These are phyloP conservation scores for Capreolus pygargus DNA, from an alignment of 2,113 vertebrate genomes.

Conservation along the genomic window DNA sequence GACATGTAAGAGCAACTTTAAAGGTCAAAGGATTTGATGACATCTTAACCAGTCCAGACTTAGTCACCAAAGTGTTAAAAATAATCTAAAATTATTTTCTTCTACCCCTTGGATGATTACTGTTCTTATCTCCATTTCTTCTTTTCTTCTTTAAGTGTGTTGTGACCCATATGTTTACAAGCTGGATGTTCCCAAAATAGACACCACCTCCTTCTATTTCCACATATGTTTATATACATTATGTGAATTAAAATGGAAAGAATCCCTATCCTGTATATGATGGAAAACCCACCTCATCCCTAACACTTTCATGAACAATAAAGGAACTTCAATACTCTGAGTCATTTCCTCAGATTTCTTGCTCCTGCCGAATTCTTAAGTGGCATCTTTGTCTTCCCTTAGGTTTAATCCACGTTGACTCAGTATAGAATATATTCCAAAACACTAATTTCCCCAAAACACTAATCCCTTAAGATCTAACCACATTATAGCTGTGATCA, in stretches of 20 bases:
- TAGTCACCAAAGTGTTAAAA: neutral
- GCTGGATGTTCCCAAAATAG: neutral
- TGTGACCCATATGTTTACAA: neutral
- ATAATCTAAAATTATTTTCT: neutral
- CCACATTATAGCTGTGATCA: neutral
- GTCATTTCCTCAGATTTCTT: neutral
- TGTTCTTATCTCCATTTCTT: neutral
- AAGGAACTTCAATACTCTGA: neutral
- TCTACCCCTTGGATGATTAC: neutral
- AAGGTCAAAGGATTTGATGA: neutral
- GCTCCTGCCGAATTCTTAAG: neutral
- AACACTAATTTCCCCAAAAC: neutral
- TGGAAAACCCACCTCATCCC: neutral
- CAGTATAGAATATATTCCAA: neutral
- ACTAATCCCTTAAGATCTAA: neutral
- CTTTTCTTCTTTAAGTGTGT: neutral
- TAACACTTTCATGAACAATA: neutral
- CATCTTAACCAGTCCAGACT: neutral
- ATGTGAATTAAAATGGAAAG: slow-evolving; percentile 4
- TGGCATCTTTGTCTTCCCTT: neutral
- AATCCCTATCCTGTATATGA: neutral
- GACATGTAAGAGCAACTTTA: neutral
- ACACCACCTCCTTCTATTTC: neutral
- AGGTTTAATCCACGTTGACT: neutral
- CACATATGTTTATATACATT: neutral